phyloP scores from a whole-genome alignment of 2,113 vertebrate genomes.

The Odocoileus hemionus region DNA sequence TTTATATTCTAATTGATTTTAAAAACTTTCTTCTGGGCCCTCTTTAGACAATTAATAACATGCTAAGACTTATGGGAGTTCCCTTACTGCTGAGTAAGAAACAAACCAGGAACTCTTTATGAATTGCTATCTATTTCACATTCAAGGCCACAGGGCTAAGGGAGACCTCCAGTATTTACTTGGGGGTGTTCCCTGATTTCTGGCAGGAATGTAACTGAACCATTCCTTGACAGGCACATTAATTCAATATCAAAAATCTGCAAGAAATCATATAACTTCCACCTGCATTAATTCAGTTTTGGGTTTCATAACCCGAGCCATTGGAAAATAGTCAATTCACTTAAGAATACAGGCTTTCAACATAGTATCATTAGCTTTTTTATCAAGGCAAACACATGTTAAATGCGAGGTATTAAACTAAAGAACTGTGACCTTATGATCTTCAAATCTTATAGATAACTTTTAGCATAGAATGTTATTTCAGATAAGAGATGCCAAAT shows the following conservation, averaged over 20 bases:
- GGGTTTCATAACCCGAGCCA: not conserved
- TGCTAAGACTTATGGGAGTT: not conserved
- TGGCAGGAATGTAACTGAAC: not conserved
- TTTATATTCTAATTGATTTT: slow-evolving; percentile 6
- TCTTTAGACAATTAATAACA: not conserved
- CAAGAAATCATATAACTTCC: not conserved
- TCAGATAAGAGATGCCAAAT: not conserved
- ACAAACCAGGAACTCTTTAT: not conserved
- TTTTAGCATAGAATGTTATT: not conserved
- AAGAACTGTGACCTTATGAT: not conserved
- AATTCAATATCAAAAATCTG: not conserved
- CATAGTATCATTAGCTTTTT: not conserved
- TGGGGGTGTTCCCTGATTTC: not conserved
- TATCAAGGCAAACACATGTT: not conserved
- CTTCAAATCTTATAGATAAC: not conserved
- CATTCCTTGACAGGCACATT: not conserved
- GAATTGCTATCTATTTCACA: not conserved
- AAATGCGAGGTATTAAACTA: not conserved
- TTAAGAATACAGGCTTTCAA: not conserved
- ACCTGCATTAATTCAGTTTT: not conserved
- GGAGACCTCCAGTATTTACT: not conserved
- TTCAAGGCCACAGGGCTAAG: not conserved
- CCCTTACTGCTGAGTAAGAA: not conserved
- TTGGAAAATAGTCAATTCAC: not conserved
- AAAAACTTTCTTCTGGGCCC: not conserved